Base-by-base conservation (phyloP, 2,888 invertebrate genomes). In the Cacoxenus indagator region DNA sequence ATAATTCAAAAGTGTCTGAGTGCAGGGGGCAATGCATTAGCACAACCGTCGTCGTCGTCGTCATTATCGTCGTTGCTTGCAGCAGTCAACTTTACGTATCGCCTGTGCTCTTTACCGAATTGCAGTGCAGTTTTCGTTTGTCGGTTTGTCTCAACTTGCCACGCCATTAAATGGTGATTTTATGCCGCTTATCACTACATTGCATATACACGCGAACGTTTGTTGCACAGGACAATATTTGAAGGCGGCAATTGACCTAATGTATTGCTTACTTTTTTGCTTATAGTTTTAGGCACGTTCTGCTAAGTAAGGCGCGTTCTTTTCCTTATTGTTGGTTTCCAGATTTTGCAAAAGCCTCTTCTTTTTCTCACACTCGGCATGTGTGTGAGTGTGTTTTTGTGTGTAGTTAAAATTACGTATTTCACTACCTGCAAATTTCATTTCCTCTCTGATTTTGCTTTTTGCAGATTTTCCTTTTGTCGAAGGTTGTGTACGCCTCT, bases 401-500 rank as follows among this genome's bases (percentile, higher is more conserved):
- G 45, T 59, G 29, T 6, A 64, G 48, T 82, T 82, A 76, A 78
- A 80, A 77, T 76, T 70, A 77, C 75, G 71, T 51, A 45, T 51
- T 66, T 70, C 64, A 77, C 81, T 81, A 79, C 79, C 81, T 83
- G 82, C 77, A 83, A 83, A 81, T 81, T 81, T 83, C 81, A 81
- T 81, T 81, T 81, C 81, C 81, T 83, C 81, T 81, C 81, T 82
- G 81, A 81, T 81, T 82, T 82, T 82, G 82, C 81, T 82, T 81
- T 82, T 81, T 81, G 75, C 78, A 81, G 74, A 77, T 78, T n/a
- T 75, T 77, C 75, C 73, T 78, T 74, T 72, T 74, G 22, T 27
- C 57, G 17, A 43, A 64, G 31, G 8, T n/a, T n/a, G n/a, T n/a
- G n/a, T n/a, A n/a, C n/a, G n/a, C n/a, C n/a, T n/a, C n/a, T n/a